Evolutionary conservation across 2,888 invertebrate genomes (phyloP).

Genomic region (Heliconius cydno): DNA sequence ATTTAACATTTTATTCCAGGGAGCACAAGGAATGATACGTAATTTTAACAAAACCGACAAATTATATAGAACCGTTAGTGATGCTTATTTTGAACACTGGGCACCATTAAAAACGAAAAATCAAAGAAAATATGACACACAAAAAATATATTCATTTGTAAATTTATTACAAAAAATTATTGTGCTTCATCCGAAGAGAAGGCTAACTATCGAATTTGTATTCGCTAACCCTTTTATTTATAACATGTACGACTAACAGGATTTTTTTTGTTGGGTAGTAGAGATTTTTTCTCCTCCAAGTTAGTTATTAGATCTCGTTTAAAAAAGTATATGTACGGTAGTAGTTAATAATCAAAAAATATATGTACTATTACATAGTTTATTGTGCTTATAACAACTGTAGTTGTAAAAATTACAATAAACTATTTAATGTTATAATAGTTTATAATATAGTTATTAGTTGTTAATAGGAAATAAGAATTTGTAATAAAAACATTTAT

Average conservation of each 20-base stretch:
- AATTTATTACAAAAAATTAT: conserved; percentile 62
- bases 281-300: too few species aligned
- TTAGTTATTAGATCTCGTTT: too few species aligned
- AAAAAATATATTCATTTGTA: conserved; percentile 51
- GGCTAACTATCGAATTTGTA: conserved; percentile 61
- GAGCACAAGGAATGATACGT: conserved; percentile 27
- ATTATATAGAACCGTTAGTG: conserved; percentile 45
- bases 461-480: neutral
- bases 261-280: neutral
- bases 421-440: neutral
- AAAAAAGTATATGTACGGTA: too few species aligned
- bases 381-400: too few species aligned
- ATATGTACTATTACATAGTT: too few species aligned
- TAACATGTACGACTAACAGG: conserved; percentile 32
- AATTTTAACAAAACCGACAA: conserved; percentile 46
- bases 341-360: too few species aligned
- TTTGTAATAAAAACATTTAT: conserved; percentile 2
- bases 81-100: conserved; percentile 51
- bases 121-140: conserved; percentile 45
- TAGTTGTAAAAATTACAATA: too few species aligned
- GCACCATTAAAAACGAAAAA: neutral
- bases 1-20: conserved; percentile 47
- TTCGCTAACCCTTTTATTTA: conserved; percentile 58
- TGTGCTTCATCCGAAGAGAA: conserved; percentile 55
- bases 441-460: neutral